phyloP scores from a whole-genome alignment of 2,888 invertebrate genomes.

The Elegia similella region DNA sequence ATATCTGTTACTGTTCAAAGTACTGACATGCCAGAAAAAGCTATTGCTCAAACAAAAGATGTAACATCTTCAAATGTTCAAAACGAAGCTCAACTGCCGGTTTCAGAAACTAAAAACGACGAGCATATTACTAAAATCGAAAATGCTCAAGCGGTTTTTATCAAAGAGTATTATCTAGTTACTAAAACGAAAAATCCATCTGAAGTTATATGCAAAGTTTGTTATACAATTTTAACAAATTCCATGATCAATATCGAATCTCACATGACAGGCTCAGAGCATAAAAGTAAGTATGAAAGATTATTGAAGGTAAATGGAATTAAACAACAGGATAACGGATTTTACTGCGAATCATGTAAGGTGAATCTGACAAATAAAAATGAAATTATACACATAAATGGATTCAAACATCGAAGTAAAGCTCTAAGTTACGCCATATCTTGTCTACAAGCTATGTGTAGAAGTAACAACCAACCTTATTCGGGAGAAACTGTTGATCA shows the following conservation, averaged over 20 bases:
- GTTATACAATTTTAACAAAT: not conserved
- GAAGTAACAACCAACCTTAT: too few relatives aligned
- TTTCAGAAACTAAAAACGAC: not conserved
- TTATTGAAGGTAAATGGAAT: not conserved
- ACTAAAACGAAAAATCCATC: not conserved
- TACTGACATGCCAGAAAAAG: not conserved
- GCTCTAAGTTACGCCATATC: too few relatives aligned
- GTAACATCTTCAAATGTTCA: not conserved
- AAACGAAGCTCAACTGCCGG: not conserved
- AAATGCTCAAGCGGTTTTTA: not conserved
- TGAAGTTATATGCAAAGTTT: constrained; percentile 1
- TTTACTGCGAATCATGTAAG: not conserved
- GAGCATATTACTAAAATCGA: not conserved
- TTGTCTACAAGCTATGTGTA: too few relatives aligned
- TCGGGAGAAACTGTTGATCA: not conserved
- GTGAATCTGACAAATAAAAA: not conserved
- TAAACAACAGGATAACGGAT: not conserved
- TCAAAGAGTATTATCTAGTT: not conserved
- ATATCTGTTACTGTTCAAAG: not conserved
- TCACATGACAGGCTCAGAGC: not conserved
- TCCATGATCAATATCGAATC: not conserved
- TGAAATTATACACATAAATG: not conserved
- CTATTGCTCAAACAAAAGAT: not conserved
- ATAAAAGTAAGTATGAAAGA: not conserved
- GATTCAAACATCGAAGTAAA: not conserved